These are phyloP conservation scores for Brachyopa scutellaris DNA, from an alignment of 2,888 invertebrate genomes.

Conservation along the genomic window DNA sequence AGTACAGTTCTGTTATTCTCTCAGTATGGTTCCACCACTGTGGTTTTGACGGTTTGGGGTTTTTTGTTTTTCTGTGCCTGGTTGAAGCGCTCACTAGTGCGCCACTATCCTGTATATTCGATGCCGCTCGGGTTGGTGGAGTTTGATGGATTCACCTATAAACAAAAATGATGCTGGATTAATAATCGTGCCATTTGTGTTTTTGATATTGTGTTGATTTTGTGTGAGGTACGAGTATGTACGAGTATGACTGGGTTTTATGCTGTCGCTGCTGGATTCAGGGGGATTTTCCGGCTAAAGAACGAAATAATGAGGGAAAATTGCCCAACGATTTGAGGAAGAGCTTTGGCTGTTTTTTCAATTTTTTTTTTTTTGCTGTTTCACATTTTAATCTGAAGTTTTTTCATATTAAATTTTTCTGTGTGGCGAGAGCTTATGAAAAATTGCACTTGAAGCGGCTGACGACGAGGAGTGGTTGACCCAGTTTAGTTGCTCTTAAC, in stretches of 20 bases:
- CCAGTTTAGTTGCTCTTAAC: constrained; percentile 40
- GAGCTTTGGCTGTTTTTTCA: no score
- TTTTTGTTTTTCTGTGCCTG: neutral
- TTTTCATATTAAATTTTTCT: constrained; percentile 39
- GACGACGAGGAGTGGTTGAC: constrained; percentile 45
- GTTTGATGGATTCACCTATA: constrained; percentile 65
- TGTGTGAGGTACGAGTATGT: constrained; percentile 17
- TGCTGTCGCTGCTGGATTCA: constrained; percentile 26
- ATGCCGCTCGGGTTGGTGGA: constrained; percentile 24
- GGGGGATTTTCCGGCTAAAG: constrained; percentile 19
- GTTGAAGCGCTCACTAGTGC: constrained; percentile 11
- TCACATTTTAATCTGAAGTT: constrained; percentile 30
- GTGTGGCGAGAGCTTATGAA: neutral
- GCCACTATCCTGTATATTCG: constrained; percentile 31
- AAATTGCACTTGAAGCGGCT: constrained; percentile 16
- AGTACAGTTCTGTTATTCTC: neutral
- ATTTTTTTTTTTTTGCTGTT: neutral
- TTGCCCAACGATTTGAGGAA: constrained; percentile 42
- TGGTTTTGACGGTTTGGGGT: neutral
- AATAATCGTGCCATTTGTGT: constrained; percentile 63
- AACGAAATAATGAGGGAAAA: constrained; percentile 48
- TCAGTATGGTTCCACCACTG: constrained; percentile 6
- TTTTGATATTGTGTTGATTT: constrained; percentile 51
- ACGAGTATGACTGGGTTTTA: constrained; percentile 18
- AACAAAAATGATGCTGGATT: constrained; percentile 62